A percentile compares a stretch with the other conserved stretches of the same genome.
Evolutionary conservation across 1,140 invertebrate species (phyloP).

Genomic region (Drosophila orosa): DNA sequence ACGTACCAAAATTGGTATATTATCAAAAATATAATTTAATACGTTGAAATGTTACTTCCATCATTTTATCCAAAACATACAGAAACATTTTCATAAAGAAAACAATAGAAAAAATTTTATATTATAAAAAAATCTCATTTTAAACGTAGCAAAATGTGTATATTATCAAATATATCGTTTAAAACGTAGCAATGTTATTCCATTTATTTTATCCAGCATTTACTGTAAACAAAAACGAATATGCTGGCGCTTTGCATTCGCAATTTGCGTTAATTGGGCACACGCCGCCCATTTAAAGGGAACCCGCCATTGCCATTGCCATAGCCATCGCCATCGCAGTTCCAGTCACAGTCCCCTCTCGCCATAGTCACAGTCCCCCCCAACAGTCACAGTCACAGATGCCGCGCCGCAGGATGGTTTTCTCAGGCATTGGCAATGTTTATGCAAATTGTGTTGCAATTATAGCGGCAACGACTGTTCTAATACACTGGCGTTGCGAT

Average conservation of each 20-base stretch:
- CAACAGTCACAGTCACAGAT: conserved; percentile 30
- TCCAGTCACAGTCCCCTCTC: not conserved
- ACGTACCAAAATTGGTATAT: no score
- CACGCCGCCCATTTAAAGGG: conserved; percentile 65
- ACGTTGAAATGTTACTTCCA: no score
- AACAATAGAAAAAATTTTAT: no score
- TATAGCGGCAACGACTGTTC: conserved; percentile 50
- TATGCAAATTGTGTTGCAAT: conserved; percentile 76
- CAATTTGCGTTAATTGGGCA: conserved; percentile 74
- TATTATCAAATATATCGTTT: not conserved
- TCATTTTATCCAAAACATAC: no score
- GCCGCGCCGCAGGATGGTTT: conserved; percentile 26
- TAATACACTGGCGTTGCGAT: conserved; percentile 34
- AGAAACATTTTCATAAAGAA: not conserved
- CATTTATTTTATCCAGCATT: not conserved
- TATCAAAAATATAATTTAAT: no score
- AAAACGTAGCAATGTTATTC: no score
- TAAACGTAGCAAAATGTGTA: no score
- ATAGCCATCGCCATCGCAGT: not conserved
- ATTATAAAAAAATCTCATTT: not conserved
- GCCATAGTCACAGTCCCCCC: not conserved
- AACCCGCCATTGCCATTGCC: conserved; percentile 1
- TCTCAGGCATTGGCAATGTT: conserved; percentile 55
- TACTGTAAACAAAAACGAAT: conserved; percentile 1
- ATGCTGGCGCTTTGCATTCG: conserved; percentile 39